These are phyloP conservation scores for Trisateles emortualis DNA, from an alignment of 2,888 invertebrate species.

Conservation along the genomic window DNA sequence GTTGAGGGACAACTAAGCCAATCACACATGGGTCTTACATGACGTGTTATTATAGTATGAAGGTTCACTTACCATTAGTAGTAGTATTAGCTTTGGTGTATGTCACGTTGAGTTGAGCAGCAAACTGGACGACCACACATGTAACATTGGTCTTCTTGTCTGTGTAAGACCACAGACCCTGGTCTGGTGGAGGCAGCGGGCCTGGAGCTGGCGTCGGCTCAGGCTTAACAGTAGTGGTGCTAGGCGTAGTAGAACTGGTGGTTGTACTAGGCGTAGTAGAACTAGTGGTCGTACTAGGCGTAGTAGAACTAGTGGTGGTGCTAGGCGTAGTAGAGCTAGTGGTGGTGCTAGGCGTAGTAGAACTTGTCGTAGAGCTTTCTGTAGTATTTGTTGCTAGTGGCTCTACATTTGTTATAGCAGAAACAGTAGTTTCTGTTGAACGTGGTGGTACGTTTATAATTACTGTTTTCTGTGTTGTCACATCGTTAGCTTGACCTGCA, in stretches of 20 bases:
- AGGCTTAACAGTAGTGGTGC: conserved; percentile 54
- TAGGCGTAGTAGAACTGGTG: background rate
- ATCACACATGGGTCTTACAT: too few species aligned
- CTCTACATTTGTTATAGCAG: too few species aligned
- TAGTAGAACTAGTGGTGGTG: background rate
- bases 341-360: background rate
- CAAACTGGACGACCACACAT: conserved; percentile 90
- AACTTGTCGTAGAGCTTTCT: background rate
- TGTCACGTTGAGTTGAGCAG: conserved; percentile 88
- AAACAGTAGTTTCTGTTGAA: background rate
- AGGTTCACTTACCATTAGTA: conserved; percentile 61
- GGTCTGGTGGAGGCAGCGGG: conserved; percentile 64
- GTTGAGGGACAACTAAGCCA: too few species aligned
- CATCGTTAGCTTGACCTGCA: background rate
- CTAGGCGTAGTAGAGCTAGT: background rate
- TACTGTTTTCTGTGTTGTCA: background rate
- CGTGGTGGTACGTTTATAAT: background rate
- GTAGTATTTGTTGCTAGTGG: background rate
- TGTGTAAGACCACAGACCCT: conserved; percentile 64
- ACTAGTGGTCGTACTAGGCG: background rate
- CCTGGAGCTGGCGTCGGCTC: conserved; percentile 56
- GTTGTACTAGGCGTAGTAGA: conserved; percentile 3
- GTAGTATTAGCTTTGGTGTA: conserved; percentile 69
- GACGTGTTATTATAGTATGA: background rate
- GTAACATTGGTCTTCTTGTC: conserved; percentile 76